Base-by-base conservation (phyloP, 2,113 vertebrate genomes). In the Onychostoma macrolepis region DNA sequence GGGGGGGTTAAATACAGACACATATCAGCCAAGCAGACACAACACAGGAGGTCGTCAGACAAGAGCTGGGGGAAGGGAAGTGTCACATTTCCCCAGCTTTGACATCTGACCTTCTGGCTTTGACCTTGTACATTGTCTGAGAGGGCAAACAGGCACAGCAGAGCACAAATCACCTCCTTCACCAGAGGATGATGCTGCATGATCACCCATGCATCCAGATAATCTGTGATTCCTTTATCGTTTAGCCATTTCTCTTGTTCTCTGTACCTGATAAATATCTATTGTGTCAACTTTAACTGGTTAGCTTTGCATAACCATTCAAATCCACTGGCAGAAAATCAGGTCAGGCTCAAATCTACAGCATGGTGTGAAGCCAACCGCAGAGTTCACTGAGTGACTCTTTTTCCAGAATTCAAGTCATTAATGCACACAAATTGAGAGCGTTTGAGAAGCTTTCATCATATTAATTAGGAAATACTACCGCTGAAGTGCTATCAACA, bases 1-100 rank as follows among this genome's bases (percentile, higher is more conserved):
- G 90, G 92, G 91, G 91, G 90, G 92, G 91, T 93, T 94, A 94
- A 82, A 93, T 91, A 91, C 93, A 92, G 90, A 93, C 92, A 92
- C 90, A 26, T 28, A 92, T 91, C 84, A 90, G 91, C 86, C n/a
- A 83, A 92, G 86, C 92, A 94, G 92, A 93, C 93, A 93, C 90
- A 93, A 93, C 92, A 93, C 88, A 89, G 91, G 86, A 81, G 81
- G 86, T 28, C 15, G 38, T 38, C 24, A 24, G 71, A 61, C 58
- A 77, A 84, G 85, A 38, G 28, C 65, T 86, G 86, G 89, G 83
- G 86, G 86, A 88, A 84, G 89, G 91, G 89, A 85, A 89, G 86
- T 63, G 65, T 83, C 81, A 67, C 33, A 72, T 87, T 87, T 80
- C 85, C 65, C 58, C 82, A 76, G 82, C 79, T 88, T 91, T 90